Evolutionary conservation across 2,113 vertebrate species (phyloP), one percentile per base, ranked within the genome.

Genomic region (Peromyscus leucopus): DNA sequence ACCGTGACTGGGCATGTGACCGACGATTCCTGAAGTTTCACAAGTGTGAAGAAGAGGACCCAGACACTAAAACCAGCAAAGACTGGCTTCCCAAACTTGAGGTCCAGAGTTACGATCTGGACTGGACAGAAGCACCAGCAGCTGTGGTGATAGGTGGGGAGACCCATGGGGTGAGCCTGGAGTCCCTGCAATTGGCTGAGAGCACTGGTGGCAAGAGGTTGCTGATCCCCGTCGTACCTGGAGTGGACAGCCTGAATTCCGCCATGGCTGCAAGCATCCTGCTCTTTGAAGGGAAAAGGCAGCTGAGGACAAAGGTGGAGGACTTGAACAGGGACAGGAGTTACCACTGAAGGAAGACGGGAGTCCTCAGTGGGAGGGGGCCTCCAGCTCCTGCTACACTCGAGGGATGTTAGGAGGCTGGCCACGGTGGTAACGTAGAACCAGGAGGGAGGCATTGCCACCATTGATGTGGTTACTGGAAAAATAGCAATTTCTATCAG

Each of bases 81-180:
- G 86, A 19, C 19, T 97, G 94, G 7, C 19, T 99, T 46, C 98
- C 99, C 2, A 95, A 92, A 51, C 91, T 99, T 88, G 95, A 98
- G 7, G 57, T 95, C 0, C 99, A 98, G 96, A 95, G 88, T 89
- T 99, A 99, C 72, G 97, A 99, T 0, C 96, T 99, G 91, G 98
- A 86, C 74, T 99, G 99, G 99, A 99, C 98, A 24, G 97, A 84
- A 92, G 88, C 92, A 0, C 98, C 98, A 0, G 98, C 98, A 1
- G 99, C 99, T 0, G 95, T 99, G 33, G 99, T 99, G 86, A 97
- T 99, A 0, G 99, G 99, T 0, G 99, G 99, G 19, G 99, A 99
- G 98, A 99, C 99, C 0, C 98, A 99, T 0, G 99, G 99, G 0
- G 93, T 99, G 97, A 99, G 99, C n/a, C 0, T 94, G 0, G 99